Evolutionary conservation across 2,113 vertebrate genomes (phyloP), one percentile per base, ranked within the genome.

Genomic region (Sardina pilchardus): DNA sequence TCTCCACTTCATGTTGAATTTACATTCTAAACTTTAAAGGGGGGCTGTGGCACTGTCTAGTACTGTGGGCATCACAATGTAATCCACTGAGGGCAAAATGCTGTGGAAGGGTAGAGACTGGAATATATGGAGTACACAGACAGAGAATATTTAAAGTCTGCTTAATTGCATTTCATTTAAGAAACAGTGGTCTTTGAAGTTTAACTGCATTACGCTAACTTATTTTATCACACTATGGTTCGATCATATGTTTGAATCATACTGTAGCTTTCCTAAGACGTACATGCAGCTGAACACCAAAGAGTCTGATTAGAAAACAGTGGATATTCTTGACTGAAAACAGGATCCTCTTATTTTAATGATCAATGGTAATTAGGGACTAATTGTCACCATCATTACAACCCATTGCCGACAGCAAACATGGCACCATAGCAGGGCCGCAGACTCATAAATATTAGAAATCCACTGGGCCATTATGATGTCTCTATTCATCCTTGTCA

Each of bases 171-270:
- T 78, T 78, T 78, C 3, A 78, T 36, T 30, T 78, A 34, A 78
- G 71, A 39, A 78, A 78, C 14, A 36, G 34, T 71, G 63, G 63
- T 71, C 71, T 78, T 78, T 78, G 71, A 78, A 78, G 26, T 36
- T 34, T 78, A 78, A 78, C 16, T 78, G 30, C 71, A 36, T 78
- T 34, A 78, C 39, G 12, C 30, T 39, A 36, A 78, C 36, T 19
- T 30, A 78, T 78, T 78, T 3, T 78, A 78, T 78, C 39, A 36
- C 30, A 12, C 12, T 36, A 78, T 36, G 26, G 14, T 34, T 71
- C 63, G 10, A 30, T 71, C 63, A 12, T 71, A n/a, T n/a, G n/a
- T n/a, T n/a, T n/a, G n/a, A n/a, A n/a, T n/a, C n/a, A n/a, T n/a
- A n/a, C n/a, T n/a, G n/a, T n/a, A 71, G 63, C 9, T 71, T 71